phyloP scores from a whole-genome alignment of 2,797 vertebrate species.

The Lepidocolaptes lacrymiger region DNA sequence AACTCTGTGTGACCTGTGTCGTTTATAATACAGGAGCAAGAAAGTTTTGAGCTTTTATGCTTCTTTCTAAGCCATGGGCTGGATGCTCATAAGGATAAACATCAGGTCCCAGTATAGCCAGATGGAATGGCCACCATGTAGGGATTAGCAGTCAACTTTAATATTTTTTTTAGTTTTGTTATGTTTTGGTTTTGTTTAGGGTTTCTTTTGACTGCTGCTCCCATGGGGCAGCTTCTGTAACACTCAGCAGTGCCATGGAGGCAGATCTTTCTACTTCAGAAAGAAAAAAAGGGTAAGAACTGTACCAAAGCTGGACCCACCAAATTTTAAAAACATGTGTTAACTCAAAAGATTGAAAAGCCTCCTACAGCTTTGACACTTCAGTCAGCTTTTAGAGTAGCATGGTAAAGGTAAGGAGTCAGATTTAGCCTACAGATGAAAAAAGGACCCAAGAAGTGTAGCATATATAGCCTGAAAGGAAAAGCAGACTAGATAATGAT shows the following conservation, averaged over 20 bases:
- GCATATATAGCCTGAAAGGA: constrained; percentile 18
- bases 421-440: neutral
- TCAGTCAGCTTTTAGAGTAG: neutral
- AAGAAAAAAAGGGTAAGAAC: neutral
- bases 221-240: neutral
- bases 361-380: neutral
- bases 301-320: neutral
- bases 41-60: neutral
- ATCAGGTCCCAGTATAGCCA: neutral
- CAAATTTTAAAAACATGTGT: neutral
- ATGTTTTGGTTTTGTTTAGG: neutral
- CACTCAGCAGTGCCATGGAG: neutral
- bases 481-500: constrained; percentile 16
- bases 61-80: neutral
- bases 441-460: neutral
- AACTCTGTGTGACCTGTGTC: neutral
- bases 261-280: neutral
- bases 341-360: neutral
- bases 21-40: neutral
- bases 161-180: too few relatives aligned
- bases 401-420: neutral
- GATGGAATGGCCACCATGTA: neutral
- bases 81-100: neutral
- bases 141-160: neutral
- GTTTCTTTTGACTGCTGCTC: neutral